Base-by-base conservation (phyloP, 2,888 invertebrate genomes). In the Lithophane leautieri region DNA sequence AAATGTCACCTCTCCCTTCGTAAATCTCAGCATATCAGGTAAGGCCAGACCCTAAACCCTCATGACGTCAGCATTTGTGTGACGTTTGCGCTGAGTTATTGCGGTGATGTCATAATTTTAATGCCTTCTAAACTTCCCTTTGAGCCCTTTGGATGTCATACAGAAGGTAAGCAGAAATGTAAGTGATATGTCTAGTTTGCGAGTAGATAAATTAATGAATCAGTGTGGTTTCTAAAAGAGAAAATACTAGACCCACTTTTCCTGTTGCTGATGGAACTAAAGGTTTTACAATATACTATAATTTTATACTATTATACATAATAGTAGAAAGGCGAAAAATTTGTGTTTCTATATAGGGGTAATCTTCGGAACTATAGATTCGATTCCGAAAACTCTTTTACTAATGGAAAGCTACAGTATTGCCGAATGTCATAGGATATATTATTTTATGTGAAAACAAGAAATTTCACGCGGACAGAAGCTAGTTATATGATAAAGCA, bases 11-110 rank as follows among this genome's bases (percentile, higher is more conserved):
- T 71, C 80, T 22, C 6, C 65, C 44, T 81, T 83, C 63, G 47
- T 72, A 73, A 6, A 4, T 83, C 77, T 12, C 11, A 11, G 63
- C 22, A 16, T 81, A 83, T 84, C 85, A 83, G 85, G 83, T 84
- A 81, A 34, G 61, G 62, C 56, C 81, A 78, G 77, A 76, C 82
- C 77, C 58, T 12, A 71, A 78, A 52, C 82, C 78, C 70, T 73
- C 71, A 67, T 80, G 76, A 72, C 77, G 79, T 86, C 76, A 86
- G 86, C 81, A 63, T 79, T 86, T 70, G 73, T 28, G 76, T 87
- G 82, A 86, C 84, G 70, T 81, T 77, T 75, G 25, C 63, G 40
- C 65, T 84, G 84, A 87, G 73, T 86, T 87, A 87, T 82, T 81
- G 76, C 80, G 82, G 78, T 73, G 74, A 70, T 78, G 78, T 81